Evolutionary conservation across 2,888 invertebrate genomes (phyloP).

Genomic region (Dichetophora obliterata): DNA sequence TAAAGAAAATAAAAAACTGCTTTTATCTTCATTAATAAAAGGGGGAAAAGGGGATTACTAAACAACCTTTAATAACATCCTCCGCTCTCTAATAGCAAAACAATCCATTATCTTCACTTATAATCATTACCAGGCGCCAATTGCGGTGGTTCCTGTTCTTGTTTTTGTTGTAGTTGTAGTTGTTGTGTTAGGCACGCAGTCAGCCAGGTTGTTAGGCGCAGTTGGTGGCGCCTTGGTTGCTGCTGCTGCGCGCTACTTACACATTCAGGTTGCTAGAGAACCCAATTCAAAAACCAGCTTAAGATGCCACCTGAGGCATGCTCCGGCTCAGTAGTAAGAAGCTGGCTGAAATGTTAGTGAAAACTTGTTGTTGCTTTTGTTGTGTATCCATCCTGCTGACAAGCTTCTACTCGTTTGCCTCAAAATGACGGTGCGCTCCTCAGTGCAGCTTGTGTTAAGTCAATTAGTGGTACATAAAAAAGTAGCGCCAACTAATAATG

Average conservation of each 20-base stretch:
- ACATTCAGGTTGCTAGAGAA: not conserved
- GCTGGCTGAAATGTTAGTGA: not conserved
- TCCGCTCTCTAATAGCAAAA: not conserved
- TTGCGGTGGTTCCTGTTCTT: no score
- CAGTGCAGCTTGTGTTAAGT: slow-evolving; percentile 20
- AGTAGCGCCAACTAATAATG: slow-evolving; percentile 40
- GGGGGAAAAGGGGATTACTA: no score
- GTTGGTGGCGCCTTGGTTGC: slow-evolving; percentile 7
- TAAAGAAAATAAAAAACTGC: no score
- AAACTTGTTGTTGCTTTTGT: not conserved
- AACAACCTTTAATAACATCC: no score
- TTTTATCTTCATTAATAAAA: no score
- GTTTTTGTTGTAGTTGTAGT: not conserved
- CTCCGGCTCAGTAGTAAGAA: not conserved
- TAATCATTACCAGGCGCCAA: slow-evolving; percentile 18
- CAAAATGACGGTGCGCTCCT: not conserved
- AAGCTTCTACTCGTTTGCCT: not conserved
- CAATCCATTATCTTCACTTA: slow-evolving; percentile 3
- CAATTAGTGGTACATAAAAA: slow-evolving; percentile 30
- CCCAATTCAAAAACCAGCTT: not conserved
- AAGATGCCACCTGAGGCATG: not conserved
- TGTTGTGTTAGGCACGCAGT: not conserved
- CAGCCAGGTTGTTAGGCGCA: not conserved
- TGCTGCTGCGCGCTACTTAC: not conserved
- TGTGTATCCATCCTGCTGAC: not conserved